These are phyloP conservation scores for Nebria salina DNA, from an alignment of 2,888 invertebrate genomes.

Conservation along the genomic window DNA sequence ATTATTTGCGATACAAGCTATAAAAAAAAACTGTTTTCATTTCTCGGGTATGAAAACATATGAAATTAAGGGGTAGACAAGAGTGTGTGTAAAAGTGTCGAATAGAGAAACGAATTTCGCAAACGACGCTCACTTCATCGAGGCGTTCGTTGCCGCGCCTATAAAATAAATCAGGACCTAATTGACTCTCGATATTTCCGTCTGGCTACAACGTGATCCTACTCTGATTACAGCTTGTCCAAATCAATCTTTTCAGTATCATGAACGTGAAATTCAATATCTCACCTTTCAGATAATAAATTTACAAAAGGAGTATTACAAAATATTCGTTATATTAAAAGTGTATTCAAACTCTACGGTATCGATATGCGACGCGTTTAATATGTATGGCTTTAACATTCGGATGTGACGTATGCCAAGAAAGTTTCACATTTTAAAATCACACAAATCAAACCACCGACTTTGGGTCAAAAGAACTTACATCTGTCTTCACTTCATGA, in stretches of 20 bases:
- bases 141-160: constrained; percentile 8
- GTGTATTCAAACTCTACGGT: background rate
- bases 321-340: no score
- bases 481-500: background rate
- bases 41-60: no score
- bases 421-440: background rate
- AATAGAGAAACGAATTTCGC: no score
- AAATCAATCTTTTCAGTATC: no score
- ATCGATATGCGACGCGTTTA: constrained; percentile 5
- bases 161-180: constrained; percentile 21
- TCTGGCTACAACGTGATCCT: background rate
- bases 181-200: constrained; percentile 15
- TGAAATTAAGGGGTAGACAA: no score
- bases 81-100: no score
- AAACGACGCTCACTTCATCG: background rate
- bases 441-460: background rate
- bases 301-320: no score
- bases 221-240: no score
- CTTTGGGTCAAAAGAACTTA: background rate
- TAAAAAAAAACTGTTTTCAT: no score
- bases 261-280: no score
- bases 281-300: no score
- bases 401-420: background rate
- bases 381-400: background rate
- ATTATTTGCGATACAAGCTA: no score